Conservation (phyloP, 2,888 invertebrate genomes). For the Rosalia funebris region DNA sequence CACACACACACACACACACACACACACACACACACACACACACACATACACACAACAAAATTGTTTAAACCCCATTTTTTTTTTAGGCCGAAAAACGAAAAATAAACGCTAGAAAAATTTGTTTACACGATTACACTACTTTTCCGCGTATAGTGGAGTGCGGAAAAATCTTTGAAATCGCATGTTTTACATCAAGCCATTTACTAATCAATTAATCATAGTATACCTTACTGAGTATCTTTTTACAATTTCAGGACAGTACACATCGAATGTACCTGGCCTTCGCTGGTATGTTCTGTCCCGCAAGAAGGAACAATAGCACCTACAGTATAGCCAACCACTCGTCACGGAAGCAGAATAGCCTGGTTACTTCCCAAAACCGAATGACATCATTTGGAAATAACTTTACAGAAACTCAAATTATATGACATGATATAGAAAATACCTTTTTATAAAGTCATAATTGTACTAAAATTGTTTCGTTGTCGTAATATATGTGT, state of each 20-base stretch:
- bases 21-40: no score
- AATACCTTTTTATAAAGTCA: conserved; percentile 45
- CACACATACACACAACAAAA: no score
- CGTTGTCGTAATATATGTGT: conserved; percentile 4
- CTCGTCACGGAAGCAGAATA: conserved; percentile 47
- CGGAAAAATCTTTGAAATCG: no score
- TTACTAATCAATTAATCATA: no score
- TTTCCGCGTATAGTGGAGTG: no score
- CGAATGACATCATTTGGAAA: conserved; percentile 45
- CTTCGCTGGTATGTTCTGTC: conserved; percentile 51
- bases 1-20: no score
- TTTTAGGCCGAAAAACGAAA: no score
- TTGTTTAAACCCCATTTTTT: no score
- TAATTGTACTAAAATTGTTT: neutral
- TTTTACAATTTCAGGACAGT: conserved; percentile 62
- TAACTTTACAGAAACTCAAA: conserved; percentile 33
- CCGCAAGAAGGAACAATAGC: conserved; percentile 48
- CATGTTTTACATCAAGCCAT: no score
- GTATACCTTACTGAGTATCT: no score
- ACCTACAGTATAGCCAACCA: conserved; percentile 53
- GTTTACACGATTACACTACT: no score
- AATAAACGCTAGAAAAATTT: no score
- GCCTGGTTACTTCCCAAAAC: conserved; percentile 42
- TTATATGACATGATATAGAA: conserved; percentile 38
- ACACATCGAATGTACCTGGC: conserved; percentile 61